Evolutionary conservation across 2,113 vertebrate species (phyloP).

Genomic region (Aptenodytes patagonicus): DNA sequence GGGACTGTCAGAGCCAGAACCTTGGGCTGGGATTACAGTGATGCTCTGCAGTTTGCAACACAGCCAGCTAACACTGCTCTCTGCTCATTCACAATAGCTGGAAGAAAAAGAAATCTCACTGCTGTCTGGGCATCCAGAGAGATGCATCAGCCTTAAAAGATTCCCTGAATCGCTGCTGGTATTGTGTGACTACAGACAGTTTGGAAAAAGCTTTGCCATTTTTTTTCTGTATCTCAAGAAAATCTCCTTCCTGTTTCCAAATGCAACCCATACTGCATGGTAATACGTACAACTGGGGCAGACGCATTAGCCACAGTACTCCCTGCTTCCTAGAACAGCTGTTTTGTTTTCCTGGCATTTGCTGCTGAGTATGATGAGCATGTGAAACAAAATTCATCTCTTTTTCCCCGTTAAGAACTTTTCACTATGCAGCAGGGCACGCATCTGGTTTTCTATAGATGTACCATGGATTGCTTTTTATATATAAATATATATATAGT

Average conservation of each 20-base stretch:
- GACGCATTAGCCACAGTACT: not conserved
- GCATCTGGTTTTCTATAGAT: not conserved
- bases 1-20: not conserved
- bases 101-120: not conserved
- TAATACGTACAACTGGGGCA: rapidly evolving
- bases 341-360: not conserved
- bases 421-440: not conserved
- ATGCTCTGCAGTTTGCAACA: not conserved
- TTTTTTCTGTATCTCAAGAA: rapidly evolving
- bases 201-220: not conserved
- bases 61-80: not conserved
- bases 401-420: not conserved
- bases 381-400: not conserved
- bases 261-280: not conserved
- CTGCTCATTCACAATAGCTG: not conserved
- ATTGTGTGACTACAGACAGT: not conserved
- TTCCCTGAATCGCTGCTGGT: not conserved
- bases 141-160: not conserved
- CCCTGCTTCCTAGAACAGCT: not conserved
- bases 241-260: not conserved
- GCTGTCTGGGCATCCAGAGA: not conserved
- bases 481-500: not conserved
- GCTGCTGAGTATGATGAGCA: not conserved
- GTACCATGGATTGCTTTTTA: not conserved
- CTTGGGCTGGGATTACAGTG: not conserved